phyloP scores from a whole-genome alignment of 1,140 invertebrate species.

The Bombus sibiricus region DNA sequence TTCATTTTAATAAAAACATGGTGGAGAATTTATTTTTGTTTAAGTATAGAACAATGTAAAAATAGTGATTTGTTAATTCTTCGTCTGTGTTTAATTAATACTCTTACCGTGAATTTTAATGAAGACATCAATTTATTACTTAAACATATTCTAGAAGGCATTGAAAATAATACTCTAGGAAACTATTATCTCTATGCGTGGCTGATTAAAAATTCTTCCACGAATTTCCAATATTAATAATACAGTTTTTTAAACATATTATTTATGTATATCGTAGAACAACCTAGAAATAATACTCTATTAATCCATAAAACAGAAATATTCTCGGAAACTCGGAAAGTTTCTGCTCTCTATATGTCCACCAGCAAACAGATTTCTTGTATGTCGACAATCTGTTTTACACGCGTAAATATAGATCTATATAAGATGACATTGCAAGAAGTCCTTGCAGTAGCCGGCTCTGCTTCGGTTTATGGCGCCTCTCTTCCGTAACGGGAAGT shows the following conservation, averaged over 20 bases:
- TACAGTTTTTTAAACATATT: no score
- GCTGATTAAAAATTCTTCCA: not conserved
- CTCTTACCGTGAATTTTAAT: not conserved
- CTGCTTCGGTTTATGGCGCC: slow-evolving; percentile 51
- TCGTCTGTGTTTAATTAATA: not conserved
- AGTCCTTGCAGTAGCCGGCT: slow-evolving; percentile 43
- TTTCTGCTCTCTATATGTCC: not conserved
- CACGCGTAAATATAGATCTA: slow-evolving; percentile 33
- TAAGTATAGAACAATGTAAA: no score
- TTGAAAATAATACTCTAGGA: not conserved
- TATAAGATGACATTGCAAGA: slow-evolving; percentile 35
- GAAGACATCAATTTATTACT: not conserved
- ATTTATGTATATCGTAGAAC: not conserved
- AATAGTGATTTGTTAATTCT: no score
- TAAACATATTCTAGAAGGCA: not conserved
- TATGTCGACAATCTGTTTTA: not conserved
- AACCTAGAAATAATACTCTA: no score
- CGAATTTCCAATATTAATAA: not conserved
- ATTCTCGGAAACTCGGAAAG: not conserved
- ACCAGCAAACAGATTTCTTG: not conserved
- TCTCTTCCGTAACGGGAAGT: slow-evolving; percentile 58
- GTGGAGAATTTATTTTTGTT: no score
- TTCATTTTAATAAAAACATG: no score
- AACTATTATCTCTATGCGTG: not conserved
- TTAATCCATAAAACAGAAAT: not conserved